Evolutionary conservation across 2,888 invertebrate species (phyloP), one percentile per base, ranked within the genome.

Genomic region (Agriopis leucophaearia): DNA sequence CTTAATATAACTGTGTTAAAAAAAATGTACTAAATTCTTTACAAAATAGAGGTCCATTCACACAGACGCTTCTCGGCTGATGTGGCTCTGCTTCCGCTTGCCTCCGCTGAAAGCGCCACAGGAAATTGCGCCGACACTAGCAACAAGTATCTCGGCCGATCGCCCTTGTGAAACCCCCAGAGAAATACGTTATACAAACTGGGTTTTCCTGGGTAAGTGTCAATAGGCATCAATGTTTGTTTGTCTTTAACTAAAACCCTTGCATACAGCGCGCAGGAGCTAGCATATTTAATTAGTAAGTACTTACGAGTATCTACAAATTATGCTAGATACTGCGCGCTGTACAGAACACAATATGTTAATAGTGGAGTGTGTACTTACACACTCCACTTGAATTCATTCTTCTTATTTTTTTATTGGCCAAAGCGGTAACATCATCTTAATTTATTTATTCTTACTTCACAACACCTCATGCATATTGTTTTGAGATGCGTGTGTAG

Each of bases 91-190:
- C 38, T 38, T 54, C 38, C 38, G 38, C 38, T 27, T 27, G 27
- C 27, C 27, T 3, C 27, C 38, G 38, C 10, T 54, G 38, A 16
- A 38, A 54, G 36, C 38, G 38, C 54, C 38, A 35, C 54, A 54
- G 54, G 54, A 54, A 54, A 54, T 54, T 38, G 54, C 38, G 16
- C 54, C 15, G 38, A 8, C 54, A 16, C 36, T n/a, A 15, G 52
- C 52, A 52, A 52, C 52, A 52, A 52, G 52, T 52, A 52, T 36
- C 36, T 27, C 12, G 13, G 8, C 15, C 35, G 51, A 51, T 36
- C 15, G 36, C 36, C 50, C 50, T 50, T 42, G 6, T 15, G 6
- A 12, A 50, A 45, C n/a, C 12, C 27, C 12, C 10, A 12, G 38
- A 38, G 38, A 38, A 38, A 38, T 8, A 8, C 7, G 38, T 9